Evolutionary conservation across 2,113 vertebrate genomes (phyloP).

Genomic region (Lichenostomus cassidix): DNA sequence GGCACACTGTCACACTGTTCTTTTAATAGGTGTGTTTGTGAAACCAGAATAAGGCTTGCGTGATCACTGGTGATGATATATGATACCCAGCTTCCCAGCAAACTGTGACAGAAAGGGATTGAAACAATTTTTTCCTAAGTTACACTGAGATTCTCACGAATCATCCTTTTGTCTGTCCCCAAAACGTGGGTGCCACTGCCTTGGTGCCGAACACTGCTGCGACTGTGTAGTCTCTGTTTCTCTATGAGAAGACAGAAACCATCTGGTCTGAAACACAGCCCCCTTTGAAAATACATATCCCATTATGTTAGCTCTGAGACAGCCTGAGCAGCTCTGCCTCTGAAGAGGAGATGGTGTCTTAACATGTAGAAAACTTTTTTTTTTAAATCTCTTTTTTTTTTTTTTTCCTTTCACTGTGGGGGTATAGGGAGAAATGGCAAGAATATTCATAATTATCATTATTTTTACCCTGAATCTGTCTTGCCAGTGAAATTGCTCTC

Average conservation of each 20-base stretch:
- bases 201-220: conserved; percentile 74
- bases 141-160: conserved; percentile 71
- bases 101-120: conserved; percentile 52
- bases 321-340: conserved; percentile 68
- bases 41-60: conserved; percentile 49
- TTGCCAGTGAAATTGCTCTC: background rate
- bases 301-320: conserved; percentile 76
- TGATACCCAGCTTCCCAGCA: conserved; percentile 56
- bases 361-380: conserved; percentile 14
- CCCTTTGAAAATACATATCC: conserved; percentile 79
- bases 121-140: conserved; percentile 53
- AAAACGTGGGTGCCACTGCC: conserved; percentile 78
- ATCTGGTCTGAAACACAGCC: conserved; percentile 81
- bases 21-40: conserved; percentile 59
- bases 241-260: conserved; percentile 79
- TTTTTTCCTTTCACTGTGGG: background rate
- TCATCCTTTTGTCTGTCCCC: conserved; percentile 77
- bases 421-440: background rate
- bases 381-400: background rate
- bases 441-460: background rate
- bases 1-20: background rate
- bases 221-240: conserved; percentile 78
- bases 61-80: conserved; percentile 55
- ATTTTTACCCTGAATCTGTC: background rate
- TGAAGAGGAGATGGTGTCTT: conserved; percentile 66